Base-by-base conservation (phyloP, 2,888 invertebrate species). In the Spatulosminthurus flaviceps region DNA sequence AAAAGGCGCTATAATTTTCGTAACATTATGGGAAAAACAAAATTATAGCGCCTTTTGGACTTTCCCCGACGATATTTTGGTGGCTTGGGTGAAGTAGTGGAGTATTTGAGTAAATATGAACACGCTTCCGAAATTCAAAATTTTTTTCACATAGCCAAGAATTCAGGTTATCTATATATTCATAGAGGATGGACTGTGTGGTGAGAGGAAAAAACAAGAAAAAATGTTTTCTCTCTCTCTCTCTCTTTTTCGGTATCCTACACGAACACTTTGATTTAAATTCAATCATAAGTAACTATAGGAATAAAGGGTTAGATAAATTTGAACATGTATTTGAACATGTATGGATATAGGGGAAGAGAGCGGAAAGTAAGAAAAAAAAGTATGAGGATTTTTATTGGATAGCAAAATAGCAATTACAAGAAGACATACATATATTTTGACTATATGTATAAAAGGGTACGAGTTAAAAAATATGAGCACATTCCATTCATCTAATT, bases 401-500 rank as follows among this genome's bases (percentile, higher is more conserved):
- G 76, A 43, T 21, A n/a, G 51, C n/a, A n/a, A 51, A 51, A 51
- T 51, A 16, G 43, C 13, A 42, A 28, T n/a, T 74, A 74, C 42
- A 72, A 21, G 26, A 43, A 76, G 43, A n/a, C 24, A 43, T n/a
- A n/a, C n/a, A n/a, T n/a, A n/a, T n/a, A n/a, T n/a, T n/a, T n/a
- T n/a, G n/a, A n/a, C n/a, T n/a, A n/a, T n/a, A n/a, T n/a, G n/a
- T n/a, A n/a, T n/a, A n/a, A n/a, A n/a, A n/a, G n/a, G n/a, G 76
- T 76, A 67, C 66, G 41, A 41, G 41, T 41, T 64, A 16, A 26
- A 24, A 9, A 24, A 64, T 24, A 26, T 42, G 76, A 76, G 42
- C 76, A 69, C 76, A 67, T 76, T 76, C 76, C 76, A 67, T 76
- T 67, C 76, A 76, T 76, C 67, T 41, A 76, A 76, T 76, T 76